Evolutionary conservation across 2,113 vertebrate genomes (phyloP).

Genomic region (Planiliza haematocheilus): DNA sequence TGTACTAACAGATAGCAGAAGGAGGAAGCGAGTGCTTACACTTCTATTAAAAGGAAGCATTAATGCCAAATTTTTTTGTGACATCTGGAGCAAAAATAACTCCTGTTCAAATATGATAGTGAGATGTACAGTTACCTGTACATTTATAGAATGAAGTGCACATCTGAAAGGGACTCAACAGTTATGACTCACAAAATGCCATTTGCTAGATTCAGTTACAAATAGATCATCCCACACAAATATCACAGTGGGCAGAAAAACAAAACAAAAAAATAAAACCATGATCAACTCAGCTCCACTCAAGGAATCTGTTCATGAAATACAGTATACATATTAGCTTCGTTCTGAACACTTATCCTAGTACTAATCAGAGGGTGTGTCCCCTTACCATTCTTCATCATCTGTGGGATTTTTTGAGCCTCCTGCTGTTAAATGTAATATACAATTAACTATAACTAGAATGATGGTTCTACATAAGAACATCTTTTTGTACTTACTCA

Average conservation of each 20-base stretch:
- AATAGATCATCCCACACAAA: constrained; percentile 35
- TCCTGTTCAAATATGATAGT: constrained; percentile 7
- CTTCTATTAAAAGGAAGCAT: no score
- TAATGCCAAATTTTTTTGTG: no score
- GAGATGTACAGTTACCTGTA: constrained; percentile 12
- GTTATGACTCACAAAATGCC: constrained; percentile 26
- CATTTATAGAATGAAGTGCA: constrained; percentile 19
- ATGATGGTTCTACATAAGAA: background rate
- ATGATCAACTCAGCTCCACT: constrained; percentile 14
- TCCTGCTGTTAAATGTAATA: constrained; percentile 18
- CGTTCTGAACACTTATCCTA: background rate
- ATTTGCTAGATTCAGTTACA: constrained; percentile 22
- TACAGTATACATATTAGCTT: background rate
- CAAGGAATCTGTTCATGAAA: constrained; percentile 17
- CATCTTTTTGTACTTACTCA: constrained; percentile 83
- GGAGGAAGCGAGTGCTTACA: no score
- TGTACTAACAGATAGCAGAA: background rate
- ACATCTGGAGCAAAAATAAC: background rate
- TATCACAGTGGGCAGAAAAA: constrained; percentile 9
- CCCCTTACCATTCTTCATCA: background rate
- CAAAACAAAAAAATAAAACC: constrained; percentile 20
- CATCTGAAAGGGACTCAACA: constrained; percentile 38
- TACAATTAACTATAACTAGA: constrained; percentile 6
- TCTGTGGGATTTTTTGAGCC: background rate
- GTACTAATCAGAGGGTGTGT: constrained; percentile 3